These are phyloP conservation scores for Acromyrmex heyeri DNA, from an alignment of 1,140 invertebrate species.

Conservation along the genomic window DNA sequence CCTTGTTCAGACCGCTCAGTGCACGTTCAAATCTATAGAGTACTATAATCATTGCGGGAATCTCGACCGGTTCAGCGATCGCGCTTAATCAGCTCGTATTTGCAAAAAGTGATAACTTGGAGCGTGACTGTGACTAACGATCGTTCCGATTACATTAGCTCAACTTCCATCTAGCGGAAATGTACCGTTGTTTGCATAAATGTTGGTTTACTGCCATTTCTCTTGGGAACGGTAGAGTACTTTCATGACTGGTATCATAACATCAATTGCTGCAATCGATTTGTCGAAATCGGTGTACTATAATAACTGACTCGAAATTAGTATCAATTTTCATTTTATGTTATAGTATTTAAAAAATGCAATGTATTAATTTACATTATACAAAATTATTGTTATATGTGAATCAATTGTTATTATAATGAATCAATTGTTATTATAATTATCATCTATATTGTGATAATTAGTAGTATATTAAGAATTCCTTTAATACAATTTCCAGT, in stretches of 20 bases:
- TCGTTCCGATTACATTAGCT: constrained; percentile 41
- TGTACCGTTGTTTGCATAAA: constrained; percentile 48
- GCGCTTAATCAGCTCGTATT: constrained; percentile 31
- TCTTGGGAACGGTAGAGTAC: background rate
- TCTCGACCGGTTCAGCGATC: background rate
- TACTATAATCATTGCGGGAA: constrained; percentile 37
- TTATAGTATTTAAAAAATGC: constrained; percentile 9
- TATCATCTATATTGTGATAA: background rate
- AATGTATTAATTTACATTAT: background rate
- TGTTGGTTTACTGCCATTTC: constrained; percentile 18
- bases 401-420: background rate
- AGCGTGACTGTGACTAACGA: constrained; percentile 16
- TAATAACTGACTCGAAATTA: background rate
- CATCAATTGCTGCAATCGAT: constrained; percentile 16
- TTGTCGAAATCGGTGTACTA: background rate
- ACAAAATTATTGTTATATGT: background rate
- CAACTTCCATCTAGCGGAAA: constrained; percentile 16
- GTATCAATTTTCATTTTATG: background rate
- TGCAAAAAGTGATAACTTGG: constrained; percentile 47
- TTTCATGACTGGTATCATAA: constrained; percentile 26
- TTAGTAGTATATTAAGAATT: background rate
- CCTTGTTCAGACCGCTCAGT: constrained; percentile 39
- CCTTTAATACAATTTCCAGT: background rate
- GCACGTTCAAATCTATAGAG: background rate
- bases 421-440: constrained; percentile 8